These are phyloP conservation scores for Todiramphus saurophagus DNA, from an alignment of 2,113 vertebrate genomes.

Conservation along the genomic window DNA sequence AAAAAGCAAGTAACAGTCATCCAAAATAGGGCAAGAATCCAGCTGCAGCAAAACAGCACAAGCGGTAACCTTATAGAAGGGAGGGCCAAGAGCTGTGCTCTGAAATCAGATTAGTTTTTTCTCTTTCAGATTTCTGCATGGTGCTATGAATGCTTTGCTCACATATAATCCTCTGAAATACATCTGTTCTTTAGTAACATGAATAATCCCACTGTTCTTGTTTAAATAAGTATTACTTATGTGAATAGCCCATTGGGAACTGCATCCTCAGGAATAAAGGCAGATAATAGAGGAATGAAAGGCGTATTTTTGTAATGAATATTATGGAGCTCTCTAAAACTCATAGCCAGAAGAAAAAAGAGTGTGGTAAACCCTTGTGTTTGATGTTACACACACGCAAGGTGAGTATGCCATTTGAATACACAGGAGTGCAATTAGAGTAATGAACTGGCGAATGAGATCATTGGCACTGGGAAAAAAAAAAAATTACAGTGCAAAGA, in stretches of 20 bases:
- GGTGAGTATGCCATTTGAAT: neutral
- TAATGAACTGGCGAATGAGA: neutral
- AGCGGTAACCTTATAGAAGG: neutral
- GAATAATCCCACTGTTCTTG: neutral
- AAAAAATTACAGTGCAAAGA: neutral
- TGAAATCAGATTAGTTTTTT: neutral
- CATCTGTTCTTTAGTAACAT: neutral
- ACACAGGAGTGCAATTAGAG: neutral
- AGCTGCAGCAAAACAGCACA: neutral
- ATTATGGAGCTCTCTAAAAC: neutral
- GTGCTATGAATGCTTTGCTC: neutral
- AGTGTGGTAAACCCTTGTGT: neutral
- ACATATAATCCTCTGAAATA: neutral
- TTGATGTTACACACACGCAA: fast-evolving
- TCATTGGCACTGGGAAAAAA: neutral
- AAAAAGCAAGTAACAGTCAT: neutral
- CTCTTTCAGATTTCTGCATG: neutral
- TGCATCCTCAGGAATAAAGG: neutral
- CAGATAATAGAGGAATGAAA: neutral
- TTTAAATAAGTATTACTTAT: neutral
- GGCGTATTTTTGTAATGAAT: neutral
- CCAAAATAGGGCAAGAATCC: neutral
- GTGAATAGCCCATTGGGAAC: neutral
- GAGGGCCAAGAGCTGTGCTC: neutral
- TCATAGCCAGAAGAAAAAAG: neutral